These are phyloP conservation scores for Aphelocoma californica DNA, from an alignment of 2,797 vertebrate genomes.

Conservation along the genomic window DNA sequence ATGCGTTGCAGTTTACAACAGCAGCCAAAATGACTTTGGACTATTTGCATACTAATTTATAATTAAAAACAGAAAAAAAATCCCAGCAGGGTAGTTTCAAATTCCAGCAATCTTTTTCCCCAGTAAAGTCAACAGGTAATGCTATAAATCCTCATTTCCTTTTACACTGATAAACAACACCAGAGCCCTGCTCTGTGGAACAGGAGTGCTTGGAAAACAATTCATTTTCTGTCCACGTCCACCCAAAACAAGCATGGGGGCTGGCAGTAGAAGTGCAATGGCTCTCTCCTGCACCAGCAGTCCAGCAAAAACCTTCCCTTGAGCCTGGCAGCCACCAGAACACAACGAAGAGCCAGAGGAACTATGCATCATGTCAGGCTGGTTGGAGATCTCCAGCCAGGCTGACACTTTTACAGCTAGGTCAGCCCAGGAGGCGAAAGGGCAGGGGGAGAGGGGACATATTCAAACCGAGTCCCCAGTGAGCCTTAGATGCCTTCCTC, in stretches of 20 bases:
- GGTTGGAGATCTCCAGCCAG: neutral
- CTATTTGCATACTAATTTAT: slow-evolving; percentile 24
- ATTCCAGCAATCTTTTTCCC: neutral
- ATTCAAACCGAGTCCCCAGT: neutral
- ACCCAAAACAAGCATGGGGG: neutral
- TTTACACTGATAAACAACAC: neutral
- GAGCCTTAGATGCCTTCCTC: neutral
- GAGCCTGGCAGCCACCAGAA: neutral
- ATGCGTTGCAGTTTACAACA: neutral
- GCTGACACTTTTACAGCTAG: slow-evolving; percentile 27
- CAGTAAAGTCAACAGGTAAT: neutral
- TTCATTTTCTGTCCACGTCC: neutral
- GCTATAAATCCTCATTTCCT: slow-evolving; percentile 30
- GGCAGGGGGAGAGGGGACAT: neutral
- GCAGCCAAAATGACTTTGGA: slow-evolving; percentile 3
- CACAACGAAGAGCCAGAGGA: neutral
- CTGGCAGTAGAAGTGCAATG: neutral
- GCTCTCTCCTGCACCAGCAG: neutral
- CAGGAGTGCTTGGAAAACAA: neutral
- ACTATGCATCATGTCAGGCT: neutral
- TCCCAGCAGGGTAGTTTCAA: neutral
- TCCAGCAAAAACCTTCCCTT: neutral
- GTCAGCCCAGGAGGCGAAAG: neutral
- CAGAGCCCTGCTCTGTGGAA: neutral
- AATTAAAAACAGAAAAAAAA: slow-evolving; percentile 8